A percentile compares a stretch with the other conserved stretches of the same genome.
phyloP scores from a whole-genome alignment of 2,113 vertebrate species.

The Poeciliopsis retropinna region DNA sequence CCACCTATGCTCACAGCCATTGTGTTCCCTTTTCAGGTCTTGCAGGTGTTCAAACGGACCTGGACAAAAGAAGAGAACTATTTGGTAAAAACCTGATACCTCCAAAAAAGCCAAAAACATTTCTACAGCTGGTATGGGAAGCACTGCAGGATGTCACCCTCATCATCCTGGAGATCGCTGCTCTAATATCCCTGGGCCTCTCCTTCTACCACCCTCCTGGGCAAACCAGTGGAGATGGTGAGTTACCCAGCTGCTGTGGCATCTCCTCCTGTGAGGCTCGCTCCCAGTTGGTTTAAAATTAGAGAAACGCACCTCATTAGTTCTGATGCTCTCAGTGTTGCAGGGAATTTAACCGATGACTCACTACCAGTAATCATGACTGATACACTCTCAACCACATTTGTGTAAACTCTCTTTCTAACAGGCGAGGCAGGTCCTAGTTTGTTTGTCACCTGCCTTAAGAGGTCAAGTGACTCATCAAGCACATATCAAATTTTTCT shows the following conservation, averaged over 20 bases:
- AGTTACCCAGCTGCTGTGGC: constrained; percentile 50
- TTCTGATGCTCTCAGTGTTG: constrained; percentile 15
- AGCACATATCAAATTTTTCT: constrained; percentile 20
- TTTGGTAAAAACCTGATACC: constrained; percentile 98
- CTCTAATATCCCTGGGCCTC: constrained; percentile 95
- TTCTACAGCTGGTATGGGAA: constrained; percentile 99
- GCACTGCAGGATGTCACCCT: constrained; percentile 98
- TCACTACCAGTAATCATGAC: constrained; percentile 32
- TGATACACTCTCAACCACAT: constrained; percentile 26
- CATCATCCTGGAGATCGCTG: constrained; percentile 97
- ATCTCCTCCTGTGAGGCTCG: constrained; percentile 16
- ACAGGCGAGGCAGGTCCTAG: constrained; percentile 43
- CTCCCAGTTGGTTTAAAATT: not conserved
- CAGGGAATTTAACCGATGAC: not conserved
- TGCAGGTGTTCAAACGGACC: constrained; percentile 86
- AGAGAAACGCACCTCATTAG: not conserved
- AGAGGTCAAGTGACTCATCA: constrained; percentile 53
- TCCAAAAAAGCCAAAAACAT: constrained; percentile 99
- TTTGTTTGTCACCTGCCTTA: constrained; percentile 41
- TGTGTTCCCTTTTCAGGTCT: constrained; percentile 81
- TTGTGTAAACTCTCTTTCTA: constrained; percentile 42
- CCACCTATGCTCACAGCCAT: not conserved
- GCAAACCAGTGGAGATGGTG: constrained; percentile 87
- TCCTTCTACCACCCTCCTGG: constrained; percentile 97
- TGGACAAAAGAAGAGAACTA: constrained; percentile 96